Percentiles rank a stretch among this genome's conserved stretches.
phyloP scores from a whole-genome alignment of 2,888 invertebrate genomes.

The Ditula angustiorana region DNA sequence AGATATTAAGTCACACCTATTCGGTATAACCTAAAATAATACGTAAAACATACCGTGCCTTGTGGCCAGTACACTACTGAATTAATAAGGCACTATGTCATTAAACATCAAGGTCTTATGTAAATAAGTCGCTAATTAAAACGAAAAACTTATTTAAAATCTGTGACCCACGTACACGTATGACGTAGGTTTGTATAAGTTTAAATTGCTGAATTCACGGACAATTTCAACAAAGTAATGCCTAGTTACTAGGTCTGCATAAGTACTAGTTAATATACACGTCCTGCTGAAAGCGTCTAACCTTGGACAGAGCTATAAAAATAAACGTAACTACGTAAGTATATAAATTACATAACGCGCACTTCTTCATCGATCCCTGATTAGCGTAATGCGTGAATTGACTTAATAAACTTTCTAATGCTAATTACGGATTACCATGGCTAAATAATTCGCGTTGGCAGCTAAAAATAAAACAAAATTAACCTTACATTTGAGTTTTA shows the following conservation, averaged over 20 bases:
- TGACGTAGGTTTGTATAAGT: neutral
- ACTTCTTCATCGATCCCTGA: slow-evolving; percentile 33
- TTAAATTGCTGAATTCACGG: neutral
- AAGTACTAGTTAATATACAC: slow-evolving; percentile 7
- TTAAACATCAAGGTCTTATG: slow-evolving; percentile 15
- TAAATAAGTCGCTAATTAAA: slow-evolving; percentile 13
- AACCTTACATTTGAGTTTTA: slow-evolving; percentile 68
- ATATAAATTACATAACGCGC: slow-evolving; percentile 26
- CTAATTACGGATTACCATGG: slow-evolving; percentile 27
- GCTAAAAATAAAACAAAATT: slow-evolving; percentile 56
- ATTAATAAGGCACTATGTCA: slow-evolving; percentile 12
- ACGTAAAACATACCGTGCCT: slow-evolving; percentile 13
- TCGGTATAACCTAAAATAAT: slow-evolving; percentile 4
- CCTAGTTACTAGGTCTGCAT: neutral
- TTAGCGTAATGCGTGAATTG: slow-evolving; percentile 51
- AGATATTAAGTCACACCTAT: neutral
- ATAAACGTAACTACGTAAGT: slow-evolving; percentile 17
- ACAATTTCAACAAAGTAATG: neutral
- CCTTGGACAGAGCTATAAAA: slow-evolving; percentile 35
- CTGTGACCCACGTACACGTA: neutral
- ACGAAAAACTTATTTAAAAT: slow-evolving; percentile 23
- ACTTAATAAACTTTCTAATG: slow-evolving; percentile 59
- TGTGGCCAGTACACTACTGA: slow-evolving; percentile 17
- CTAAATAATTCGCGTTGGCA: slow-evolving; percentile 25
- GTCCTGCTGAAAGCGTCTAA: slow-evolving; percentile 38